These are phyloP conservation scores for Conus canariensis DNA, from an alignment of 2,888 invertebrate genomes.

Conservation along the genomic window DNA sequence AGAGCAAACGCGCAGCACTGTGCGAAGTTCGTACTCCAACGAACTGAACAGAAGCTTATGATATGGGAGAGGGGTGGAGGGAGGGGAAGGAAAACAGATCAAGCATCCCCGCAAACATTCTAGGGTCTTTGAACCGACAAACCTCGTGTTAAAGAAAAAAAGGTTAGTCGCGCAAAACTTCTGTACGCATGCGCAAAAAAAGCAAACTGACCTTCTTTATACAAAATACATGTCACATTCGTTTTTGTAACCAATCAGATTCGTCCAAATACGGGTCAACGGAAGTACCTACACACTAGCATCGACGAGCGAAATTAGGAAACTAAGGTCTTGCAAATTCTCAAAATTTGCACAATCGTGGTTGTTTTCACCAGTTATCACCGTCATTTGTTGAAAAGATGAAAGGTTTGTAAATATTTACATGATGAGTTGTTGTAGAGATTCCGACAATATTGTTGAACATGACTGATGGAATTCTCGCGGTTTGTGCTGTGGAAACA, in stretches of 20 bases:
- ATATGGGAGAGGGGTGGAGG: too few species aligned
- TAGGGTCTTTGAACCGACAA: background rate
- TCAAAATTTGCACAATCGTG: background rate
- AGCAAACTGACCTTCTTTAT: background rate
- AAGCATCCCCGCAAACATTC: too few species aligned
- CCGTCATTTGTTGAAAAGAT: background rate
- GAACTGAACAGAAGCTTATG: too few species aligned
- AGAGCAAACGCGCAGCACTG: too few species aligned
- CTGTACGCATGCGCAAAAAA: background rate
- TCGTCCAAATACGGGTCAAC: background rate
- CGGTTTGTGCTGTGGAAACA: background rate
- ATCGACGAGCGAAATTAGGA: constrained; percentile 17
- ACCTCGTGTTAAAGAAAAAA: background rate
- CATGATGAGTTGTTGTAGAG: background rate
- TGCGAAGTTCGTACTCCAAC: too few species aligned
- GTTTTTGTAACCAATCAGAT: background rate
- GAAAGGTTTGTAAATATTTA: constrained; percentile 9
- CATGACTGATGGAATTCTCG: background rate
- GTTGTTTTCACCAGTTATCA: background rate
- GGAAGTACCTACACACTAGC: background rate
- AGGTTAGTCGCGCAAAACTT: background rate
- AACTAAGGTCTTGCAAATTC: background rate
- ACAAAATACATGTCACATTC: background rate
- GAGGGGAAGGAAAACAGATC: too few species aligned
- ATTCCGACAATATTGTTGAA: background rate